Conservation (phyloP, 2,797 vertebrate species). For the Knipowitschia caucasica region DNA sequence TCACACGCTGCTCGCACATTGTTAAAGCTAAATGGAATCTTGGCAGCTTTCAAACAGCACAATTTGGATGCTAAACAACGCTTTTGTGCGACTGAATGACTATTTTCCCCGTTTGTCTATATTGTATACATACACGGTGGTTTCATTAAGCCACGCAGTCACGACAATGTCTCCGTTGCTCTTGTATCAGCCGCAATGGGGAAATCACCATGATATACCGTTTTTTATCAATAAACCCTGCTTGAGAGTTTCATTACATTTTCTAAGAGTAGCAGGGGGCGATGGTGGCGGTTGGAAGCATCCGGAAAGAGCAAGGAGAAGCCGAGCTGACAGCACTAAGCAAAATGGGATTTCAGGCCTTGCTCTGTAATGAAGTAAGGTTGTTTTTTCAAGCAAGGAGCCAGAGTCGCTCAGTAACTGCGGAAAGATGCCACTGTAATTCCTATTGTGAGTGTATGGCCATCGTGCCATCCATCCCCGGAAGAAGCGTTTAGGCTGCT, state of each 20-base stretch:
- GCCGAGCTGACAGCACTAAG: conserved; percentile 32
- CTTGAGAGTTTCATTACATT: conserved; percentile 51
- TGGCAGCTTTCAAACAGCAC: conserved; percentile 42
- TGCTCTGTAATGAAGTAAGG: conserved; percentile 30
- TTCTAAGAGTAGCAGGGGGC: conserved; percentile 16
- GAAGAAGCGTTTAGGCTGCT: conserved; percentile 14
- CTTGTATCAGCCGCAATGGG: conserved; percentile 29
- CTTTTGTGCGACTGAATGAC: conserved; percentile 35
- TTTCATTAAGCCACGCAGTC: conserved; percentile 23
- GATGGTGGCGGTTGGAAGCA: conserved; percentile 11
- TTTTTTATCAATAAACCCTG: conserved; percentile 13
- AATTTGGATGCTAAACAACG: conserved; percentile 58
- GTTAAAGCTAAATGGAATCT: conserved; percentile 49
- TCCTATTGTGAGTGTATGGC: conserved; percentile 11
- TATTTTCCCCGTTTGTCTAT: conserved; percentile 23
- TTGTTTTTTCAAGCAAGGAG: conserved; percentile 30
- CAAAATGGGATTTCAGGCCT: conserved; percentile 42
- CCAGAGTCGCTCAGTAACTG: conserved; percentile 26
- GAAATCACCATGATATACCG: conserved; percentile 17
- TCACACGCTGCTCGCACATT: conserved; percentile 51
- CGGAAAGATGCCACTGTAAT: conserved; percentile 10
- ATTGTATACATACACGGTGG: conserved; percentile 13
- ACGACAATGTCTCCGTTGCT: conserved; percentile 18
- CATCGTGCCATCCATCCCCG: conserved; percentile 2
- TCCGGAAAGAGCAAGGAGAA: conserved; percentile 35